phyloP scores from a whole-genome alignment of 2,113 vertebrate species.

The Euleptes europaea region DNA sequence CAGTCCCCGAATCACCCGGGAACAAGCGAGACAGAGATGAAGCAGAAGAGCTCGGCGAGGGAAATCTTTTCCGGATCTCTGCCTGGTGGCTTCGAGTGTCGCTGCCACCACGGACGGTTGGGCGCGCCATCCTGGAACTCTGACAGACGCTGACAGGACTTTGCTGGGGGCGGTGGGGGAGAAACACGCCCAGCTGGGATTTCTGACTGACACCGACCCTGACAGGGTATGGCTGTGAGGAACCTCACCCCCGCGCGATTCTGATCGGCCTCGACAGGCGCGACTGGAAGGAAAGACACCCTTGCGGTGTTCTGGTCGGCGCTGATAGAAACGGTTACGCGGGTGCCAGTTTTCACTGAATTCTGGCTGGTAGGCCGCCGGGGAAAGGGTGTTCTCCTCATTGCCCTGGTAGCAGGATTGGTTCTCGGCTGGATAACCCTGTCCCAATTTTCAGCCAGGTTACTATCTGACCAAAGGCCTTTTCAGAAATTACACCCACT shows the following conservation, averaged over 20 bases:
- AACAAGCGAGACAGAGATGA: neutral
- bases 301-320: neutral
- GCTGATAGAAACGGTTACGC: neutral
- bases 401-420: neutral
- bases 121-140: neutral
- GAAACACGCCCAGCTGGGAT: neutral
- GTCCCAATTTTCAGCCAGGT: neutral
- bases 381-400: too few relatives aligned
- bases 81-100: neutral
- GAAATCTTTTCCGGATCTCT: neutral
- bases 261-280: neutral
- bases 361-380: neutral
- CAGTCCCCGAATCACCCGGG: neutral
- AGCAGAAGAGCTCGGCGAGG: constrained; percentile 24
- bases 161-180: neutral
- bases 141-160: neutral
- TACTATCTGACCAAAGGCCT: too few relatives aligned
- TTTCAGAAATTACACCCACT: too few relatives aligned
- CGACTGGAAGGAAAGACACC: neutral
- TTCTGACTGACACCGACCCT: neutral
- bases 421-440: neutral
- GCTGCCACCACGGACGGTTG: neutral
- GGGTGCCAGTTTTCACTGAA: neutral
- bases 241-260: neutral
- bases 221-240: neutral